phyloP scores from a whole-genome alignment of 64 coral and sea anemone species.

The Stichodactyla helianthus region DNA sequence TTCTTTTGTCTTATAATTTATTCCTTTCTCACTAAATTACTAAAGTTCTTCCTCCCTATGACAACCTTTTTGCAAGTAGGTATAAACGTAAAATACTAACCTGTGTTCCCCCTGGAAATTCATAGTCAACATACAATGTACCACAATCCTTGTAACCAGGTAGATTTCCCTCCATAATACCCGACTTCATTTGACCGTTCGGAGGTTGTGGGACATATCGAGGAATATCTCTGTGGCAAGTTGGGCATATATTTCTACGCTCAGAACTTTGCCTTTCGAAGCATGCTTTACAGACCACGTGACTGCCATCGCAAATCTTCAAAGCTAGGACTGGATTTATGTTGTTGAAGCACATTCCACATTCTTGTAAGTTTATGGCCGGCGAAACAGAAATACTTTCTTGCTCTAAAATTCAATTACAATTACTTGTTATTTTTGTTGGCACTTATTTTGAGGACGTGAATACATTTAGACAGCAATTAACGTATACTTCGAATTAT shows the following conservation, averaged over 20 bases:
- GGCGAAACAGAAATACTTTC: neutral
- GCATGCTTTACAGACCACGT: neutral
- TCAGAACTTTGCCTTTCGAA: neutral
- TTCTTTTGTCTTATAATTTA: no score
- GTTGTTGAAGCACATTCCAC: neutral
- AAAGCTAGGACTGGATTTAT: neutral
- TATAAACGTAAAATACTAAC: neutral
- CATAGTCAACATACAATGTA: slow-evolving; percentile 20
- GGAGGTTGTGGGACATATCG: neutral
- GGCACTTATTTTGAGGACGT: no score
- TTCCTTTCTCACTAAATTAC: no score
- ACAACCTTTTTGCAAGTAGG: no score
- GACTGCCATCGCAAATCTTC: neutral
- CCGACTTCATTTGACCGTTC: neutral
- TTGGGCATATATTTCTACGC: neutral
- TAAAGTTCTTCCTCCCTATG: no score
- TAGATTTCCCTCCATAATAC: neutral
- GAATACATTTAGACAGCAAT: no score
- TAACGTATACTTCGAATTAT: no score
- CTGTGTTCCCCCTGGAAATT: slow-evolving; percentile 33
- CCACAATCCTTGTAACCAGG: neutral
- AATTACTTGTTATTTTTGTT: no score
- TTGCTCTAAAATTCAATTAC: neutral
- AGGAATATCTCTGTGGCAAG: neutral
- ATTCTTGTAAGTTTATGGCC: neutral